Evolutionary conservation across 2,113 vertebrate genomes (phyloP).

Genomic region (Nestor notabilis): DNA sequence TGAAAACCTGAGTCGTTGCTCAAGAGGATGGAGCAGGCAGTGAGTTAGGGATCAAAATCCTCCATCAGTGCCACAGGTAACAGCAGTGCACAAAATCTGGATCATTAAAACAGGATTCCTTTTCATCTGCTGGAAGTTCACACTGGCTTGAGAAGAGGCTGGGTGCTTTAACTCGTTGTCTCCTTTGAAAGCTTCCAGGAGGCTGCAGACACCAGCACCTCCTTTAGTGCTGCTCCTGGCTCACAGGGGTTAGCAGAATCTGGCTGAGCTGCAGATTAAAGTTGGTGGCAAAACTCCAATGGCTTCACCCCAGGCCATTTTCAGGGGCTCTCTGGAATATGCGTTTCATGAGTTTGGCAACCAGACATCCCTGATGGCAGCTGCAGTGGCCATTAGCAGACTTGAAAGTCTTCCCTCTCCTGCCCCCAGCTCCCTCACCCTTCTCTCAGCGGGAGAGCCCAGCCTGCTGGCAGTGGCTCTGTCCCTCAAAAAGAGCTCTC

Average conservation of each 20-base stretch:
- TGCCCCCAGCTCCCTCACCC: background rate
- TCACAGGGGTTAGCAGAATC: background rate
- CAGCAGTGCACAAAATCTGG: background rate
- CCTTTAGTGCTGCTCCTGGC: background rate
- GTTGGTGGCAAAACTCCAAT: background rate
- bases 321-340: background rate
- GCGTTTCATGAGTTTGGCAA: background rate
- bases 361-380: background rate
- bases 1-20: background rate
- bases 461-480: background rate
- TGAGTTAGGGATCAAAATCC: background rate
- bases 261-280: background rate
- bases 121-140: background rate
- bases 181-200: background rate
- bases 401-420: background rate
- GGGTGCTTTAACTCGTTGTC: background rate
- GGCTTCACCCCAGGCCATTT: background rate
- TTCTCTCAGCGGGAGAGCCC: background rate
- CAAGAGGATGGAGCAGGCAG: background rate
- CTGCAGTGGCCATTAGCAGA: background rate
- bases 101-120: background rate
- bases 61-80: background rate
- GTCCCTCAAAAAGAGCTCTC: background rate
- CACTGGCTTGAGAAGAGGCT: background rate
- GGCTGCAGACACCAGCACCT: background rate